Base-by-base conservation (phyloP, 2,113 vertebrate species). In the Polyodon spathula region DNA sequence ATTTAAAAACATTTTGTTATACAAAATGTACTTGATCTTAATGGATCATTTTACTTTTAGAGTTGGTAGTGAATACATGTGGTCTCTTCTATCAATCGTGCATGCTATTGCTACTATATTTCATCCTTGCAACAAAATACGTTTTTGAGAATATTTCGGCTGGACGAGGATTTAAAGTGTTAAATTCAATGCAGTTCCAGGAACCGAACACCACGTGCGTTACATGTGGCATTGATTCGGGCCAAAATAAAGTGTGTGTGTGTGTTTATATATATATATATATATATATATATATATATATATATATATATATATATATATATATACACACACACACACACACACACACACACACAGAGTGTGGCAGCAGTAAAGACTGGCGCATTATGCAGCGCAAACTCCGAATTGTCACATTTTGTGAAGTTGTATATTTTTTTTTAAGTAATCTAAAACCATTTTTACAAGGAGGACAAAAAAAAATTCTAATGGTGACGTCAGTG, bases 131-230 rank as follows among this genome's bases (percentile, higher is more conserved):
- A 27, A 27, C 27, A 27, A 27, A 27, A 27, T 27, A 27, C 42
- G 1, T 14, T 5, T 15, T 14, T n/a, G 37, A 8, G 40, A 58
- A 10, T 37, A 17, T 53, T 27, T 9, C 40, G 15, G 15, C 12
- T 14, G 15, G 4, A 50, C 12, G 46, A 14, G 67, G 15, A 54
- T 14, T 14, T 43, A 64, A 66, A 59, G 52, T 58, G 76, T 78
- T 78, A 75, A 78, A 46, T 5, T 1, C 54, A 42, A 41, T 15
- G 52, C 57, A 70, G 63, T 74, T 78, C 72, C 72, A 71, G 76
- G 71, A 78, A 76, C 61, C 58, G 68, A 64, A 70, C 63, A 65
- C 72, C 76, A 78, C 76, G 76, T 78, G 76, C 71, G 66, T 72
- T 69, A 63, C 76, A 78, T 76, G 73, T 74, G 76, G 76, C 70